These are phyloP conservation scores for Heliothis subflexa DNA, from an alignment of 1,140 invertebrate genomes.

Conservation along the genomic window DNA sequence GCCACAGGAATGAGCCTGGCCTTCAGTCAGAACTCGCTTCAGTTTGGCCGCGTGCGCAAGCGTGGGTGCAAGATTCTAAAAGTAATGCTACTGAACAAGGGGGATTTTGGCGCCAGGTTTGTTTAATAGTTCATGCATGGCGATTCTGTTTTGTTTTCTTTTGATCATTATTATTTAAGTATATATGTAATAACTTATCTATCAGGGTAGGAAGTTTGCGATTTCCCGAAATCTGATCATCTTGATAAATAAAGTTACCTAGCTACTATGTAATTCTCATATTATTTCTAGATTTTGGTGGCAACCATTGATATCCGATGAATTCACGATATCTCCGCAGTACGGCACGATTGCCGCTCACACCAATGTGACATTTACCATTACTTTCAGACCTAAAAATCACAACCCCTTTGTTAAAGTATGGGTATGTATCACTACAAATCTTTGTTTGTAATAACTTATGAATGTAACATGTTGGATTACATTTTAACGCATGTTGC, in stretches of 20 bases:
- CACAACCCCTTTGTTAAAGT: constrained; percentile 82
- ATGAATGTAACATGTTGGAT: constrained; percentile 2
- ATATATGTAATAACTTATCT: too few species aligned
- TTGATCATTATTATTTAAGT: not conserved
- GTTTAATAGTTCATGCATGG: not conserved
- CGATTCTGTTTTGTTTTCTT: too few species aligned
- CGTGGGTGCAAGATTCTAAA: constrained; percentile 77
- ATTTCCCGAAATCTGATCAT: too few species aligned
- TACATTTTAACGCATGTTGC: constrained; percentile 7
- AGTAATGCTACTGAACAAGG: constrained; percentile 78
- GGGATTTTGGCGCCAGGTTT: constrained; percentile 77
- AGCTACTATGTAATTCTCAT: not conserved
- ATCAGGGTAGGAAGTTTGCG: too few species aligned
- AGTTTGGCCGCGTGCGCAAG: constrained; percentile 78
- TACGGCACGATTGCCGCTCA: constrained; percentile 74
- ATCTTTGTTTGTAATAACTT: not conserved
- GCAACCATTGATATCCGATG: constrained; percentile 74
- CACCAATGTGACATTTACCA: constrained; percentile 76
- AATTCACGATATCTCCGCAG: constrained; percentile 76
- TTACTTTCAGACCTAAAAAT: constrained; percentile 72
- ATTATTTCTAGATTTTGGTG: constrained; percentile 71
- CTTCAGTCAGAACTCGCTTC: constrained; percentile 76
- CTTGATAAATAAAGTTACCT: not conserved
- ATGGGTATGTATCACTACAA: constrained; percentile 66
- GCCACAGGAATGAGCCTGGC: constrained; percentile 77